Conservation (phyloP, 1,140 invertebrate genomes). For the Goniozus legneri region DNA sequence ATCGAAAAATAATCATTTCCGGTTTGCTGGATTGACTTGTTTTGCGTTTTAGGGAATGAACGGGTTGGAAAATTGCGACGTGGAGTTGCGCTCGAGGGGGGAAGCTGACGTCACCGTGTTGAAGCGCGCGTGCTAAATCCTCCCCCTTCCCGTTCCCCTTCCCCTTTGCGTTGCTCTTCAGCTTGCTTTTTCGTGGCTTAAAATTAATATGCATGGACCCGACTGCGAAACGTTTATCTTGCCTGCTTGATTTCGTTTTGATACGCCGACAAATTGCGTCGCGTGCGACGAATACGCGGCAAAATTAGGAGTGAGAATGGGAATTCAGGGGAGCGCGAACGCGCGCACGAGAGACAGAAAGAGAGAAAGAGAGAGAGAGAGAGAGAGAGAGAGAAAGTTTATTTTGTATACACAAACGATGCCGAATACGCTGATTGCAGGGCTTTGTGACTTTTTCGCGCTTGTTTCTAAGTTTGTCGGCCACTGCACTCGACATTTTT, state of each 20-base stretch:
- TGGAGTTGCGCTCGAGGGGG: too few species aligned
- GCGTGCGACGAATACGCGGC: constrained; percentile 7
- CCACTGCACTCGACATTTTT: too few species aligned
- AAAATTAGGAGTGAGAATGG: background rate
- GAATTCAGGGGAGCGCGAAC: background rate
- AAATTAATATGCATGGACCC: constrained; percentile 54
- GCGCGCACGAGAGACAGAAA: background rate
- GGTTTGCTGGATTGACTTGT: constrained; percentile 25
- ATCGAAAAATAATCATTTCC: constrained; percentile 50
- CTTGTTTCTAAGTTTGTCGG: too few species aligned
- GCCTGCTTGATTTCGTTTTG: constrained; percentile 53
- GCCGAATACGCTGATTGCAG: too few species aligned
- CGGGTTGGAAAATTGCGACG: constrained; percentile 5
- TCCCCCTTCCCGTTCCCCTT: too few species aligned
- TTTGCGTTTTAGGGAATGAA: constrained; percentile 25
- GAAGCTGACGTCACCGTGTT: too few species aligned
- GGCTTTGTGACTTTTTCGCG: too few species aligned
- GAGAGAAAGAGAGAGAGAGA: background rate
- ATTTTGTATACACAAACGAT: too few species aligned
- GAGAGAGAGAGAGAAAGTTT: constrained; percentile 4
- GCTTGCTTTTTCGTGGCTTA: constrained; percentile 47
- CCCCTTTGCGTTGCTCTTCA: too few species aligned
- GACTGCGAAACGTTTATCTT: constrained; percentile 51
- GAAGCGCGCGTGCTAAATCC: too few species aligned
- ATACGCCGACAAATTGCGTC: constrained; percentile 49